Base-by-base conservation (phyloP, 2,797 vertebrate species). In the Oceanodroma leucorhoa region DNA sequence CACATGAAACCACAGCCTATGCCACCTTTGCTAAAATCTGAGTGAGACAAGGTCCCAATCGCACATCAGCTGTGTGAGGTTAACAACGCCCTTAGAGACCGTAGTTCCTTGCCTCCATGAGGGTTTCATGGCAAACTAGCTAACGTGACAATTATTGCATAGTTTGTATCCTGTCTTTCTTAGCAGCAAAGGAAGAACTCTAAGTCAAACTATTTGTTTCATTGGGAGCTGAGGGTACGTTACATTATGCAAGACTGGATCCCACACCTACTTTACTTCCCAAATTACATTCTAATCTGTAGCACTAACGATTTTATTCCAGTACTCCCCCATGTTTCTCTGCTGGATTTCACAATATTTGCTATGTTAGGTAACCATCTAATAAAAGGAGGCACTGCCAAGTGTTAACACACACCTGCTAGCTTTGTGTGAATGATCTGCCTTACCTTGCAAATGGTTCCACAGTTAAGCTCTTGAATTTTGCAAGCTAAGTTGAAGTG, bases 321-420 rank as follows among this genome's bases (percentile, higher is more conserved):
- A 57, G 34, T 32, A 43, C 34, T 58, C 17, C 29, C 48, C 85
- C 55, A n/a, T 1, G 24, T 51, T 84, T 83, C 48, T 60, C 45
- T 58, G 29, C 11, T 73, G 36, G 70, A 87, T 95, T 95, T 89
- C 87, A 61, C 57, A 93, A 50, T 55, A 62, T 43, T 43, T 73
- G 72, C 46, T 34, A 16, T 16, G 26, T 94, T 93, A 66, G 7
- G 29, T 60, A 95, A 95, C 9, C 60, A 38, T 19, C 40, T 80
- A 78, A 84, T 55, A 76, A 77, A 79, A 79, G 15, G 17, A 89
- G 13, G 23, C 1, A 2, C 57, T 83, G 83, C 34, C 51, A 61
- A 41, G 34, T 51, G 36, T 30, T 36, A 55, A 58, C 22, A 36
- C 22, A 45, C 19, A 76, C 22, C 55, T n/a, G 14, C 60, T 61